These are phyloP conservation scores for Podarcis lilfordi DNA, from an alignment of 2,797 vertebrate genomes.

Conservation along the genomic window DNA sequence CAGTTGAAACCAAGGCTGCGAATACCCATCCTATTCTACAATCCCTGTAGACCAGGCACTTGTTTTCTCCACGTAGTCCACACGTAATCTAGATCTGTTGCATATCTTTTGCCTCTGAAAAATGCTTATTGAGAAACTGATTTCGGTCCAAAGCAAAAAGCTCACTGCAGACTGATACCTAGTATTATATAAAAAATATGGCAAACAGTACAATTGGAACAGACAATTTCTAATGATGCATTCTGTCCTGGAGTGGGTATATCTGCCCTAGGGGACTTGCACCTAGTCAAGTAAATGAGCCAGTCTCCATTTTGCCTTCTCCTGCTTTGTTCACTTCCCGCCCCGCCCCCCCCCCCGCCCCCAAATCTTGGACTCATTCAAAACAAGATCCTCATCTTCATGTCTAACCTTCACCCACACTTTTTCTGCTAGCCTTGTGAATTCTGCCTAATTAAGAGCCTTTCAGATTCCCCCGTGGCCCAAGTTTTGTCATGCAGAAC, in stretches of 20 bases:
- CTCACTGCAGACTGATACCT: too few relatives aligned
- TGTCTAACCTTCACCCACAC: slow-evolving; percentile 65
- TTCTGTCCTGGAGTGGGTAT: too few relatives aligned
- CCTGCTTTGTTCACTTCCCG: background rate
- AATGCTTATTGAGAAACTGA: too few relatives aligned
- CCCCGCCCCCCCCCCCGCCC: background rate
- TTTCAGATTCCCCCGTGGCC: slow-evolving; percentile 64
- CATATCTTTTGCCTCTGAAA: too few relatives aligned
- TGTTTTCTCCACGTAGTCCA: too few relatives aligned
- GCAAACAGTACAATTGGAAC: background rate
- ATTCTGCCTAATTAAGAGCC: slow-evolving; percentile 69
- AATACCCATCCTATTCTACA: too few relatives aligned
- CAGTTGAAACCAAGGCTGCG: background rate
- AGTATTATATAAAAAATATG: too few relatives aligned
- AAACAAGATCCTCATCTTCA: slow-evolving; percentile 52
- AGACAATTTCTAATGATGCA: background rate
- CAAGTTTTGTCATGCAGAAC: slow-evolving; percentile 64
- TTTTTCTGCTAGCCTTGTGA: slow-evolving; percentile 60
- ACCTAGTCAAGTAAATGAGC: background rate
- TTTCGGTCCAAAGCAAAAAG: too few relatives aligned
- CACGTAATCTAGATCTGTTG: too few relatives aligned
- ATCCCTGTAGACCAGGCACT: too few relatives aligned
- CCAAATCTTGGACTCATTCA: slow-evolving; percentile 21
- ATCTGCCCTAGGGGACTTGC: background rate
- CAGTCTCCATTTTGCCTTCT: background rate